Evolutionary conservation across 2,113 vertebrate species (phyloP).

Genomic region (Bambusicola thoracicus): DNA sequence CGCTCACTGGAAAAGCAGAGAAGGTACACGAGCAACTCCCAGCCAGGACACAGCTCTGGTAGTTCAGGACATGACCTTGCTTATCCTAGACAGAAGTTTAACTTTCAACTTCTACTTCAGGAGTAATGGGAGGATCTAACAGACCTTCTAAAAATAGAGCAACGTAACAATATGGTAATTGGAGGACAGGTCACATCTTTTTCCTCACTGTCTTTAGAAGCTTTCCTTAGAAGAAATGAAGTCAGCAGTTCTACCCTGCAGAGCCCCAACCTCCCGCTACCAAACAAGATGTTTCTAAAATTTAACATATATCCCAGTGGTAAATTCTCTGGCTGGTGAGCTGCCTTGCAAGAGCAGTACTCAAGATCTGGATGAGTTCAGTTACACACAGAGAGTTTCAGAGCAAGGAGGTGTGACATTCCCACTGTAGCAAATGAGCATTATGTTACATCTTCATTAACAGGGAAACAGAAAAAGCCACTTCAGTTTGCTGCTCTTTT

Average conservation of each 20-base stretch:
- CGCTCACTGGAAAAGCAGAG: slow-evolving; percentile 22
- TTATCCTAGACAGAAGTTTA: background rate
- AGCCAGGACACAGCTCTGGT: background rate
- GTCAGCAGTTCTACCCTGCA: background rate
- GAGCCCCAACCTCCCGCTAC: background rate
- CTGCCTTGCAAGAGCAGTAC: background rate
- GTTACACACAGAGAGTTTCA: background rate
- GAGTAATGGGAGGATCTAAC: background rate
- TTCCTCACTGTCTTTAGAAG: background rate
- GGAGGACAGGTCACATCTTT: background rate
- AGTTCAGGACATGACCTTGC: background rate
- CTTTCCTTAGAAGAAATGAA: background rate
- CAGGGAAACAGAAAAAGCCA: background rate
- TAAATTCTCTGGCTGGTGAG: background rate
- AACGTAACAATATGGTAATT: background rate
- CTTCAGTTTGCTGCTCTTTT: background rate
- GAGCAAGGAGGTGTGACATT: background rate
- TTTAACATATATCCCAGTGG: background rate
- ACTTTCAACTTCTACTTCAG: background rate
- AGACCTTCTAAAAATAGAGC: slow-evolving; percentile 8
- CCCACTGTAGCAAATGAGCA: background rate
- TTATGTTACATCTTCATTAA: background rate
- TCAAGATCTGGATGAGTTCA: background rate
- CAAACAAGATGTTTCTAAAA: background rate
- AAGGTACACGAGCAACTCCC: background rate